phyloP scores from a whole-genome alignment of 2,888 invertebrate genomes.

The Xanthorhoe designata region DNA sequence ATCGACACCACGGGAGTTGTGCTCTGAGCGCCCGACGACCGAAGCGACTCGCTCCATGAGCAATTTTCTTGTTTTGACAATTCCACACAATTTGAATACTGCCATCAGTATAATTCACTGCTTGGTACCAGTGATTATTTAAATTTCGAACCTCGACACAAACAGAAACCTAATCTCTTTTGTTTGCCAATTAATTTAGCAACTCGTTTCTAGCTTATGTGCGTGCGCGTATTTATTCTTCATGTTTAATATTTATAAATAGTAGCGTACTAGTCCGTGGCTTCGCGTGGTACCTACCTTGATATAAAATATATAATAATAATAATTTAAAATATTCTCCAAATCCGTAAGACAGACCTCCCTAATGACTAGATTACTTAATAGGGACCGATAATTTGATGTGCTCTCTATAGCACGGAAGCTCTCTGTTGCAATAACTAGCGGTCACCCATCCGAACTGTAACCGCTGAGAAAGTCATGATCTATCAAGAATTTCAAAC shows the following conservation, averaged over 20 bases:
- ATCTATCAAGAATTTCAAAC: too few relatives aligned
- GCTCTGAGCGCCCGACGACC: conserved; percentile 52
- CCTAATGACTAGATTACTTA: too few relatives aligned
- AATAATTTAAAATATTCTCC: too few relatives aligned
- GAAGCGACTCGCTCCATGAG: conserved; percentile 57
- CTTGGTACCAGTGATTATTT: conserved; percentile 69
- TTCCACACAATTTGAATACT: conserved; percentile 73
- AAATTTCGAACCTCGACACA: conserved; percentile 71
- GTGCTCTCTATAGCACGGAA: too few relatives aligned
- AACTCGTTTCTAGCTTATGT: conserved; percentile 47
- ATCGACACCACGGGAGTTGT: conserved; percentile 74
- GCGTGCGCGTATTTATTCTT: conserved; percentile 9
- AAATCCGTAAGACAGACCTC: conserved; percentile 2
- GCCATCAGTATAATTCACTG: conserved; percentile 70
- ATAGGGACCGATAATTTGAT: too few relatives aligned
- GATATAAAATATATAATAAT: too few relatives aligned
- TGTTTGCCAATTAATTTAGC: conserved; percentile 68
- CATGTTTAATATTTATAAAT: too few relatives aligned
- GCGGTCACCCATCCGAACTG: too few relatives aligned
- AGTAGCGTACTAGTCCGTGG: too few relatives aligned
- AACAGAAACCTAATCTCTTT: conserved; percentile 69
- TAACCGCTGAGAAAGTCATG: too few relatives aligned
- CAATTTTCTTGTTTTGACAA: conserved; percentile 75
- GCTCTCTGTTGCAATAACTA: too few relatives aligned
- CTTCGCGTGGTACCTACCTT: too few relatives aligned